Conservation (phyloP, 1,140 invertebrate genomes). For the Drosophila kikkawai region DNA sequence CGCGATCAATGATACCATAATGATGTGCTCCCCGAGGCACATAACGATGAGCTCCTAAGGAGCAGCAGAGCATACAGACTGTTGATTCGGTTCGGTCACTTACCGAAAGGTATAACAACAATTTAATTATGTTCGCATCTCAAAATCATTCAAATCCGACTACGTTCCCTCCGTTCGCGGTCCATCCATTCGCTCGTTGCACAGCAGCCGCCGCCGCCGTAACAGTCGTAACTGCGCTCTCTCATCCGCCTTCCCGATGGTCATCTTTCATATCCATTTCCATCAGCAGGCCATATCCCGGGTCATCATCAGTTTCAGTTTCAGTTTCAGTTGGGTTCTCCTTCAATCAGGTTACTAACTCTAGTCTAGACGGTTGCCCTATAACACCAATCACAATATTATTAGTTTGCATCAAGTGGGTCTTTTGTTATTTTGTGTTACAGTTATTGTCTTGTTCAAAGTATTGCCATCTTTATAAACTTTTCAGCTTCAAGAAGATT, state of each 20-base stretch:
- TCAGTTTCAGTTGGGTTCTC: conserved; percentile 9
- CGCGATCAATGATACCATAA: conserved; percentile 50
- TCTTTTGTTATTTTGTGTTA: conserved; percentile 7
- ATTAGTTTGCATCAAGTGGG: conserved; percentile 16
- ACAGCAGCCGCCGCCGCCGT: conserved; percentile 1
- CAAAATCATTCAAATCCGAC: conserved; percentile 27
- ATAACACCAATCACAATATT: conserved; percentile 7
- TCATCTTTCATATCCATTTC: conserved; percentile 16
- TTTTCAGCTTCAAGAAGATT: conserved; percentile 37
- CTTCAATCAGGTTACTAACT: conserved; percentile 25
- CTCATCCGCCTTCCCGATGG: conserved; percentile 12
- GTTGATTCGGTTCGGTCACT: conserved; percentile 6
- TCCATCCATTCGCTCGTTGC: conserved; percentile 7
- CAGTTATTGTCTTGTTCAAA: conserved; percentile 55
- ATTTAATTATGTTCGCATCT: conserved; percentile 37
- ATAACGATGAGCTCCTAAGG: neutral
- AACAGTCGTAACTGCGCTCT: conserved; percentile 4
- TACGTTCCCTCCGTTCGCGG: conserved; percentile 14
- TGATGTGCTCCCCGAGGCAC: conserved; percentile 14
- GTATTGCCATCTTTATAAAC: conserved; percentile 75
- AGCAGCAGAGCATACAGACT: no score
- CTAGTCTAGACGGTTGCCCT: conserved; percentile 11
- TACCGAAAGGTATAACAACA: conserved; percentile 64
- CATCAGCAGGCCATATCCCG: conserved; percentile 20
- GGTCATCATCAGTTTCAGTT: conserved; percentile 3